These are phyloP conservation scores for Hyposoter didymator DNA, from an alignment of 2,888 invertebrate genomes.

Conservation along the genomic window DNA sequence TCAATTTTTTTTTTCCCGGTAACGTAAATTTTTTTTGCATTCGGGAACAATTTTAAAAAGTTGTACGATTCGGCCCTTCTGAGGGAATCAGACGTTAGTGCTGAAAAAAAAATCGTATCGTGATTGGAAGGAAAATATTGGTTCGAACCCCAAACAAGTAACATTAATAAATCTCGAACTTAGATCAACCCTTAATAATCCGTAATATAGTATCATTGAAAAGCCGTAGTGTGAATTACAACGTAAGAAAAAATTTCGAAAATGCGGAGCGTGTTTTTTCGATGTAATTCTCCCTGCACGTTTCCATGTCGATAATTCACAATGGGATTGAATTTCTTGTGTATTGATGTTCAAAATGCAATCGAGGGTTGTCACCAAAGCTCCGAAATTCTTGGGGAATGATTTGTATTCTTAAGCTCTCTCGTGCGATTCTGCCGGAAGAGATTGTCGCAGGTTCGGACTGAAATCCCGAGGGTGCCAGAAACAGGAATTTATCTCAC, in stretches of 20 bases:
- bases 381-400: conserved; percentile 13
- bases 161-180: not conserved
- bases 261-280: not conserved
- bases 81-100: not conserved
- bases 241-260: not conserved
- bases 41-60: not conserved
- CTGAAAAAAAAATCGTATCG: not conserved
- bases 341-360: conserved; percentile 20
- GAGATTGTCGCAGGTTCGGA: conserved; percentile 18
- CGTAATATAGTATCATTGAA: conserved; percentile 1
- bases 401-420: conserved; percentile 24
- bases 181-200: not conserved
- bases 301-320: conserved; percentile 24
- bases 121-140: not conserved
- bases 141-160: not conserved
- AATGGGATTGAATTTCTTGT: conserved; percentile 22
- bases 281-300: conserved; percentile 3
- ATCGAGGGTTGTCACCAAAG: conserved; percentile 25
- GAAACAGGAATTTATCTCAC: not conserved
- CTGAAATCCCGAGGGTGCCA: conserved; percentile 4
- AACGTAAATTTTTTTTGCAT: not conserved
- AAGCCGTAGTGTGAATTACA: not conserved
- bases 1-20: not conserved
- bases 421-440: not conserved
- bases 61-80: not conserved